phyloP scores from a whole-genome alignment of 2,113 vertebrate genomes.

The Eudyptes chrysolophus region DNA sequence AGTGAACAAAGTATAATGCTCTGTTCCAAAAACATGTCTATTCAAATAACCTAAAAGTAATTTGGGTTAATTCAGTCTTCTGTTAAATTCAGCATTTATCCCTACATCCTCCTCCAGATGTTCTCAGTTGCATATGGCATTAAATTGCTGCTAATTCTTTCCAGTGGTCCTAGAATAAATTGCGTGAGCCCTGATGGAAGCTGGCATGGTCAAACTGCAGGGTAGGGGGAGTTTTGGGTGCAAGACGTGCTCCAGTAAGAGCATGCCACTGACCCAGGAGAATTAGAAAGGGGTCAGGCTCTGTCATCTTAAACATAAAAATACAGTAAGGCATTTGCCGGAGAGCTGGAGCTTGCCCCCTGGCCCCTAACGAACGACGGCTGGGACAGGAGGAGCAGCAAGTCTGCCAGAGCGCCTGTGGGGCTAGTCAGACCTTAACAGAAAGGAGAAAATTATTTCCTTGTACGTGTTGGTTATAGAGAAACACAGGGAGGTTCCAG shows the following conservation, averaged over 20 bases:
- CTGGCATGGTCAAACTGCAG: background rate
- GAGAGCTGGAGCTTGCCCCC: background rate
- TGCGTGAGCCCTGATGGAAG: background rate
- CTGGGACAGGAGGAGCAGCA: background rate
- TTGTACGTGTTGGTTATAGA: no score
- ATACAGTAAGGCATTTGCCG: rapidly evolving
- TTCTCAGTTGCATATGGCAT: background rate
- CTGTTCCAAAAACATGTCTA: background rate
- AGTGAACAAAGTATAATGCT: background rate
- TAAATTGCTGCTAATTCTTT: background rate
- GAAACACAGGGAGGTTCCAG: no score
- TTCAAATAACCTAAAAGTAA: no score
- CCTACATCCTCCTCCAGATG: background rate
- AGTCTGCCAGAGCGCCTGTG: background rate
- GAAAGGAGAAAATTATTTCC: background rate
- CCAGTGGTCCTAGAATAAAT: background rate
- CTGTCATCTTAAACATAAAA: background rate
- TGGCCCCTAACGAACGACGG: rapidly evolving
- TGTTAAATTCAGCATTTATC: no score
- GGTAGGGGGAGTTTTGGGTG: background rate
- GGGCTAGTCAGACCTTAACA: background rate
- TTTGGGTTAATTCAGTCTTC: background rate
- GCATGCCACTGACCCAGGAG: background rate
- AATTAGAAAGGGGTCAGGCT: background rate
- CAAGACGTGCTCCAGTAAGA: background rate